Conservation (phyloP, 1,140 invertebrate species). For the Latrodectus geometricus region DNA sequence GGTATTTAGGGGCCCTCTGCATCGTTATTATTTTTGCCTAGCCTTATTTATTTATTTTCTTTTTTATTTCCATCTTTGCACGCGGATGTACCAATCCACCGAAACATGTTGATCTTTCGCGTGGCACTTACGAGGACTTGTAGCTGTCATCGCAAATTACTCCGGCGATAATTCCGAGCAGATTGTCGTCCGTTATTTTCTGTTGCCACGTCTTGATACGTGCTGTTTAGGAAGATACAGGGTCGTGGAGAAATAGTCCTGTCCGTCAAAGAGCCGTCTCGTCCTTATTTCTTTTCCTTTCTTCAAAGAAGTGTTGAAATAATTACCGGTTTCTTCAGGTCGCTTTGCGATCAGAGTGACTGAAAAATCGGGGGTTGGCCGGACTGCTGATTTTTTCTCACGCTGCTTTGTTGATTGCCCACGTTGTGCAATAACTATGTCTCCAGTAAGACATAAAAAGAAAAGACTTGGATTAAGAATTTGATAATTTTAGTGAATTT, state of each 20-base stretch:
- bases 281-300: not conserved
- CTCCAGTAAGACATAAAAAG: too few species aligned
- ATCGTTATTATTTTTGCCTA: slow-evolving; percentile 38
- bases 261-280: not conserved
- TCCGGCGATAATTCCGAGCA: too few species aligned
- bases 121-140: slow-evolving; percentile 1
- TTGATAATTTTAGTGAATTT: too few species aligned
- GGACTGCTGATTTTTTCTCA: too few species aligned
- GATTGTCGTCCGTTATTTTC: not conserved
- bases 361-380: too few species aligned
- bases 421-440: too few species aligned
- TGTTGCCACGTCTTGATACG: not conserved
- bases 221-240: not conserved
- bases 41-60: slow-evolving; percentile 3
- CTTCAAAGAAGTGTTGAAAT: slow-evolving; percentile 25
- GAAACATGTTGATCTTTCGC: not conserved
- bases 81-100: not conserved
- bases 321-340: not conserved
- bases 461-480: too few species aligned
- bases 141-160: not conserved
- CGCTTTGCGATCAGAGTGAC: not conserved
- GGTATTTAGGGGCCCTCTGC: slow-evolving; percentile 23
- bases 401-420: too few species aligned
- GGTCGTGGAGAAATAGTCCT: not conserved
- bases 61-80: not conserved